Evolutionary conservation across 1,140 invertebrate genomes (phyloP).

Genomic region (Xylocopa sonorina): DNA sequence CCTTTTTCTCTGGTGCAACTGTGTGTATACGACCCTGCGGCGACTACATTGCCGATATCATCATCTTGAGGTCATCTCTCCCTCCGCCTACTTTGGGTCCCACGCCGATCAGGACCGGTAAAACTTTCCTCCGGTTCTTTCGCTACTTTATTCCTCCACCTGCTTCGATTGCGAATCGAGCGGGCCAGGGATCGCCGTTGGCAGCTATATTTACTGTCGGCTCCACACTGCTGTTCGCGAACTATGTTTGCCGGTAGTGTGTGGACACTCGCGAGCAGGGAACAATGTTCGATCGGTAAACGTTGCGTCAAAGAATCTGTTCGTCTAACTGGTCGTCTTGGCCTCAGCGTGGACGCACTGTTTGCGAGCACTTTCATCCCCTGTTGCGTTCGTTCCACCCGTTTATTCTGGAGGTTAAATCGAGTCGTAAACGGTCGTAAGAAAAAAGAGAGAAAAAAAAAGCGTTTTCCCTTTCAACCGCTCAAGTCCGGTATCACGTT

Average conservation of each 20-base stretch:
- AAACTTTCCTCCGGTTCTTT: constrained; percentile 64
- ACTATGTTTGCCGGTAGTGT: too few species aligned
- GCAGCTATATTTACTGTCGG: too few species aligned
- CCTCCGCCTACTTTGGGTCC: constrained; percentile 68
- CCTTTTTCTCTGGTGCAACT: not conserved
- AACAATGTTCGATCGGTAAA: too few species aligned
- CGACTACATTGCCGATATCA: constrained; percentile 67
- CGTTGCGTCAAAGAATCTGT: too few species aligned
- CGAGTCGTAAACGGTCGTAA: constrained; percentile 10
- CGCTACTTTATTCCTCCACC: constrained; percentile 48
- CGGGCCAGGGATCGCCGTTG: too few species aligned
- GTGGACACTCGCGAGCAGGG: too few species aligned
- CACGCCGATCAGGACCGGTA: constrained; percentile 59
- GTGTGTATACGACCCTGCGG: constrained; percentile 44
- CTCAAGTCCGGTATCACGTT: constrained; percentile 20
- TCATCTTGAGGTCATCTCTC: constrained; percentile 64
- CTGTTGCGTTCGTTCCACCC: too few species aligned
- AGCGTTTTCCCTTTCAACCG: constrained; percentile 43
- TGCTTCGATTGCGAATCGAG: constrained; percentile 14
- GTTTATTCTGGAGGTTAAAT: too few species aligned
- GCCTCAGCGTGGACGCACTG: too few species aligned
- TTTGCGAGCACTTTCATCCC: too few species aligned
- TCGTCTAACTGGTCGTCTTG: too few species aligned
- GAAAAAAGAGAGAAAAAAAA: constrained; percentile 24
- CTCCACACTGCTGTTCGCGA: too few species aligned